Conservation (phyloP, 2,888 invertebrate species). For the Odontocolon sp. region DNA sequence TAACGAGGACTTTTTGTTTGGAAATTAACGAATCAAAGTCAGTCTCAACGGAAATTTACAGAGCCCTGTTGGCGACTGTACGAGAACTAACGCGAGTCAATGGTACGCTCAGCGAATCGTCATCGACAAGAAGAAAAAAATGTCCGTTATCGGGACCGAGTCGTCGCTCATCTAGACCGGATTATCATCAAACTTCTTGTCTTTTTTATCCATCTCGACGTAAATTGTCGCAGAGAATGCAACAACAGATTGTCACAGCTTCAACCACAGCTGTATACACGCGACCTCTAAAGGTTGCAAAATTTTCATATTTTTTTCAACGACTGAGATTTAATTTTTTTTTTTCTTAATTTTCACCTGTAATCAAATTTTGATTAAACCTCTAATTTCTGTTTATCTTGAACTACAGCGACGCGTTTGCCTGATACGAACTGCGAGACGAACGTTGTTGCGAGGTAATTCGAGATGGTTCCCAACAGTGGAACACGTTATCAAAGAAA, state of each 20-base stretch:
- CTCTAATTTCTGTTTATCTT: background rate
- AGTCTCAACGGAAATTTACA: conserved; percentile 58
- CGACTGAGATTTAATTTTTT: too few relatives aligned
- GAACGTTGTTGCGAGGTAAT: conserved; percentile 64
- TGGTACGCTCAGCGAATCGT: conserved; percentile 54
- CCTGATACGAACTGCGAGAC: conserved; percentile 59
- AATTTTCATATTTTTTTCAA: background rate
- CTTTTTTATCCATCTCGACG: background rate
- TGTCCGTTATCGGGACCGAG: background rate
- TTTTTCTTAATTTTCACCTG: background rate
- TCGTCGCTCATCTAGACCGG: conserved; percentile 32
- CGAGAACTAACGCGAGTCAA: conserved; percentile 66
- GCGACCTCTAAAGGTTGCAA: conserved; percentile 51
- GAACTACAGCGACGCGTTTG: conserved; percentile 63
- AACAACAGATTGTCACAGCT: conserved; percentile 11
- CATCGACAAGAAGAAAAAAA: conserved; percentile 33
- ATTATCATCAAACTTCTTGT: conserved; percentile 20
- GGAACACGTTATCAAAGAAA: conserved; percentile 67
- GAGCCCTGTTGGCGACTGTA: conserved; percentile 66
- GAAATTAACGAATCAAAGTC: conserved; percentile 28
- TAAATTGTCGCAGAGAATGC: background rate
- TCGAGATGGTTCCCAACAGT: conserved; percentile 70
- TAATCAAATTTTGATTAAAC: background rate
- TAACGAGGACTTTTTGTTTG: background rate
- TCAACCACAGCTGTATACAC: conserved; percentile 41